Conservation (phyloP, 2,888 invertebrate genomes). For the Oscheius sp. region DNA sequence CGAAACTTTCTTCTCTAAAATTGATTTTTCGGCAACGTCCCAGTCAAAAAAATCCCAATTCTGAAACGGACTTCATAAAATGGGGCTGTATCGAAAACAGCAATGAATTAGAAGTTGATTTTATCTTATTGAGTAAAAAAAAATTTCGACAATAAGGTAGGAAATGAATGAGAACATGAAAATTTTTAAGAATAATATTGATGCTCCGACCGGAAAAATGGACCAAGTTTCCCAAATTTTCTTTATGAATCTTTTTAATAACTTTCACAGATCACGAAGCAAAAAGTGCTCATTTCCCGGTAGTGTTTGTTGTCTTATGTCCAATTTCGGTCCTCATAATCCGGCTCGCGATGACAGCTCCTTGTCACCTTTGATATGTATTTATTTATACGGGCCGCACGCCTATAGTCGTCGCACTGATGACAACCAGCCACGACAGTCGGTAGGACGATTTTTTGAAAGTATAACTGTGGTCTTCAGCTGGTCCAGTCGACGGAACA, state of each 20-base stretch:
- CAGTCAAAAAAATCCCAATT: no score
- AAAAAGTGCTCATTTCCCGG: slow-evolving; percentile 4
- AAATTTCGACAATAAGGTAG: no score
- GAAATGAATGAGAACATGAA: no score
- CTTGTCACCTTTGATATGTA: slow-evolving; percentile 25
- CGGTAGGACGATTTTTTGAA: not conserved
- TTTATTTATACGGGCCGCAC: slow-evolving; percentile 30
- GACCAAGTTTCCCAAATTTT: not conserved
- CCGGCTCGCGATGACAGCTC: slow-evolving; percentile 23
- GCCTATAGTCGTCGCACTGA: not conserved
- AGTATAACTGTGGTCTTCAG: not conserved
- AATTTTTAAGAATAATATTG: no score
- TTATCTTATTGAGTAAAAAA: no score
- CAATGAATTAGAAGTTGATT: no score
- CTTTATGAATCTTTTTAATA: no score
- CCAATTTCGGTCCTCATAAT: not conserved
- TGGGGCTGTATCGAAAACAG: no score
- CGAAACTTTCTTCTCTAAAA: no score
- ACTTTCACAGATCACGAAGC: no score
- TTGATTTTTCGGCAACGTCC: no score
- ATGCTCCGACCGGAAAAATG: not conserved
- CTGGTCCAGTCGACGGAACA: slow-evolving; percentile 9
- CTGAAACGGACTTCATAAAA: no score
- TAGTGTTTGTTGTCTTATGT: slow-evolving; percentile 5
- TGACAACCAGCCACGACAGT: slow-evolving; percentile 24